A percentile compares a stretch with the other conserved stretches of the same genome.
Conservation (phyloP, 1,140 invertebrate species). For the Calliphora vicina region DNA sequence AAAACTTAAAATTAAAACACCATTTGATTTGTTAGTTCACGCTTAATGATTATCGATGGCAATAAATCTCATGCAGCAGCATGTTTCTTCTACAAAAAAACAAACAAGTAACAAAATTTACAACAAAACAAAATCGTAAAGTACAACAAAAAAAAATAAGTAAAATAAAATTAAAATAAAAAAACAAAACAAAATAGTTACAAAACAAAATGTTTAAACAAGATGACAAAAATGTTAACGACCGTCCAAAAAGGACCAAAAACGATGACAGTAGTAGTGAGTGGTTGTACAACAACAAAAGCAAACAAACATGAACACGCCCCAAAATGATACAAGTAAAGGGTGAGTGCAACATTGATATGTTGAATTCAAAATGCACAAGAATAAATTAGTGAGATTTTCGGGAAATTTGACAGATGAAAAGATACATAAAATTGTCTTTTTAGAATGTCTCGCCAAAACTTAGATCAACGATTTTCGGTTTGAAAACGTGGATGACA, state of each 20-base stretch:
- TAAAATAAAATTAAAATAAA: background rate
- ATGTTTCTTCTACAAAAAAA: conserved; percentile 6
- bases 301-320: background rate
- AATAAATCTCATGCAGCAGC: conserved; percentile 30
- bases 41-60: conserved; percentile 30
- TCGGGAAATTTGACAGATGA: too few species aligned
- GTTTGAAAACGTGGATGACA: too few species aligned
- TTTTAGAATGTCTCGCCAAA: too few species aligned
- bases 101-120: conserved; percentile 20
- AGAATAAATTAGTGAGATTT: too few species aligned
- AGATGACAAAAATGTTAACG: conserved; percentile 32
- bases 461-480: too few species aligned
- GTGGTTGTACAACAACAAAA: conserved; percentile 1
- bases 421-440: too few species aligned
- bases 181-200: background rate
- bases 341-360: too few species aligned
- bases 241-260: conserved; percentile 19
- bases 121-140: conserved; percentile 19
- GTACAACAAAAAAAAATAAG: conserved; percentile 7
- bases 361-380: too few species aligned
- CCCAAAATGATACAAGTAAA: background rate
- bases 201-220: conserved; percentile 9
- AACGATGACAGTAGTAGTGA: background rate
- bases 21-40: conserved; percentile 30
- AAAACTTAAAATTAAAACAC: background rate